phyloP scores from a whole-genome alignment of 2,888 invertebrate species.

The Aquatica leii region DNA sequence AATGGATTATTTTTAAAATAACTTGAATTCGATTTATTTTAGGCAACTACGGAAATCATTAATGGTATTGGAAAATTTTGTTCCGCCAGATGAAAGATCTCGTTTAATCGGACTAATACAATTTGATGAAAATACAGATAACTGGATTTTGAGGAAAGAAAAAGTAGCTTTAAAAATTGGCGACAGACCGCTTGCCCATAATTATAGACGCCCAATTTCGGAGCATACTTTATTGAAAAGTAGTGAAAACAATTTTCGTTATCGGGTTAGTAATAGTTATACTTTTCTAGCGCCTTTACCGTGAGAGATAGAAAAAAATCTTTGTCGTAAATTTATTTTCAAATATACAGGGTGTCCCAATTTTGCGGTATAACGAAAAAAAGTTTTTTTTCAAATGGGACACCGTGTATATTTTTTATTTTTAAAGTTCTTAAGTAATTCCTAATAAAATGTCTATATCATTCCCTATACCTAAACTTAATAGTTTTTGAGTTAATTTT shows the following conservation, averaged over 20 bases:
- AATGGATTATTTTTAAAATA: no score
- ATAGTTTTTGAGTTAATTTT: no score
- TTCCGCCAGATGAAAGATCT: constrained; percentile 82
- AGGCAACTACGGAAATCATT: constrained; percentile 88
- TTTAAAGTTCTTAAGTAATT: no score
- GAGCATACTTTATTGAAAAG: constrained; percentile 54
- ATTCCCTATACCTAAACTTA: no score
- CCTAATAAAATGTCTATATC: no score
- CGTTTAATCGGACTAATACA: constrained; percentile 76
- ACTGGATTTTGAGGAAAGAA: constrained; percentile 67
- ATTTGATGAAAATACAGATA: constrained; percentile 85
- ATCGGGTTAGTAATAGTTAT: constrained; percentile 56
- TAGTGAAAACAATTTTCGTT: constrained; percentile 45
- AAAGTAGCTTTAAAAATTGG: constrained; percentile 49
- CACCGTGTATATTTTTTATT: no score
- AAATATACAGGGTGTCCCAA: no score
- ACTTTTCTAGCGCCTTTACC: neutral
- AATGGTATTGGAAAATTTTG: constrained; percentile 89
- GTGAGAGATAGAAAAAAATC: no score
- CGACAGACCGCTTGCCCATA: constrained; percentile 56
- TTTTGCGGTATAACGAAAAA: no score
- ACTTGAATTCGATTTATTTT: no score
- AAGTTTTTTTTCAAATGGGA: no score
- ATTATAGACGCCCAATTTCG: constrained; percentile 57
- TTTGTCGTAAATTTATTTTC: no score